Conservation (phyloP, 2,113 vertebrate genomes). For the Ctenomys sociabilis region DNA sequence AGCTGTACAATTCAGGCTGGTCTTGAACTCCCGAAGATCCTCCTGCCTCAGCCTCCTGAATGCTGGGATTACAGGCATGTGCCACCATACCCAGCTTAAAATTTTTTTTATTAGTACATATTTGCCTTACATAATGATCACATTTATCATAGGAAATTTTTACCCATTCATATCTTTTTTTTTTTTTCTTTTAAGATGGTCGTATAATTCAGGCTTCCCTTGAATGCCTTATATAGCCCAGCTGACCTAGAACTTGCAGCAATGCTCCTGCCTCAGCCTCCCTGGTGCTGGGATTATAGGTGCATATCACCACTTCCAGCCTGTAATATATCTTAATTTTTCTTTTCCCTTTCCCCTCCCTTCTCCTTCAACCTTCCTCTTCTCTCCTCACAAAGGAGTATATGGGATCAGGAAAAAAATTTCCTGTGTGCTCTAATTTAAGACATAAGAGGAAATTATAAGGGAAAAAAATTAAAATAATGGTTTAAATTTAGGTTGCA, state of each 20-base stretch:
- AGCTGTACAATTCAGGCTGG: too few species aligned
- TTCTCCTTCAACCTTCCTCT: neutral
- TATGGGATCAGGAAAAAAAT: neutral
- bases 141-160: neutral
- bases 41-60: too few species aligned
- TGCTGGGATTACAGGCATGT: too few species aligned
- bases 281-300: too few species aligned
- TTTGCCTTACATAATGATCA: neutral
- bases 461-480: conserved; percentile 30
- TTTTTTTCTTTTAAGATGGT: neutral
- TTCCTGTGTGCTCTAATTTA: neutral
- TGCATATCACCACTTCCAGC: too few species aligned
- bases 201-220: too few species aligned
- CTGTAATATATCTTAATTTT: neutral
- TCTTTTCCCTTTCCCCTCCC: neutral
- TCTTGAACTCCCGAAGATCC: too few species aligned
- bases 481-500: conserved; percentile 21
- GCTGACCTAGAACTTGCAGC: too few species aligned
- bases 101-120: neutral
- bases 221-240: too few species aligned
- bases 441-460: neutral
- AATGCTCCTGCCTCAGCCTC: too few species aligned
- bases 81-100: too few species aligned
- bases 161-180: neutral
- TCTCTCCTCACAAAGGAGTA: neutral